Conservation (phyloP, 2,888 invertebrate genomes). For the Yponomeuta sedellus region DNA sequence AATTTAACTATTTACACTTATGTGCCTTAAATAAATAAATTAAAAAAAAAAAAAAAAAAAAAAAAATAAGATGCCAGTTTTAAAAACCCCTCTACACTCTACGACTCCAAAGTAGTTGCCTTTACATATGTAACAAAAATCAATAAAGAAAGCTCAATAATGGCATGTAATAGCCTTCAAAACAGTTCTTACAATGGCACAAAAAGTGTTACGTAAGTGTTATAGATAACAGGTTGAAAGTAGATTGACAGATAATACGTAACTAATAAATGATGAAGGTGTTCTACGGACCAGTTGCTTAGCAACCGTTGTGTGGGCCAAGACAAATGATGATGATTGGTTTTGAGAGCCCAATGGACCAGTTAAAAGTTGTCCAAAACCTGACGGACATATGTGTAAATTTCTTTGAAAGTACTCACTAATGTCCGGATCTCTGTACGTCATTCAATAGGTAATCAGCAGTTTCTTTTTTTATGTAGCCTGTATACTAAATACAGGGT, state of each 20-base stretch:
- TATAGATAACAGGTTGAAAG: slow-evolving; percentile 5
- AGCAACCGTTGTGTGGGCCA: not conserved
- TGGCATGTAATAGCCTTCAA: not conserved
- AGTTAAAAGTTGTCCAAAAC: not conserved
- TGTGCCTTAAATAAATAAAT: too few relatives aligned
- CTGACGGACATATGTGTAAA: too few relatives aligned
- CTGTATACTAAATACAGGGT: too few relatives aligned
- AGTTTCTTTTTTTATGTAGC: too few relatives aligned
- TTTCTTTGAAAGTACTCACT: too few relatives aligned
- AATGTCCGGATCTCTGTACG: too few relatives aligned
- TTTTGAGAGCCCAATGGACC: not conserved
- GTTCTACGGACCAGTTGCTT: not conserved
- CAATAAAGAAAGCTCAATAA: not conserved
- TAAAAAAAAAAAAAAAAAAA: too few relatives aligned
- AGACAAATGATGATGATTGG: not conserved
- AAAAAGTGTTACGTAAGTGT: not conserved
- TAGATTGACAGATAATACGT: slow-evolving; percentile 9
- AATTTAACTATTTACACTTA: too few relatives aligned
- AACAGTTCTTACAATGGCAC: not conserved
- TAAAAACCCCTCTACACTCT: too few relatives aligned
- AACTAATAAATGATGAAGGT: not conserved
- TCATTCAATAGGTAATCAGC: too few relatives aligned
- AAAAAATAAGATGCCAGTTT: too few relatives aligned
- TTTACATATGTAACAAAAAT: not conserved
- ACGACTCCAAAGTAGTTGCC: too few relatives aligned